Base-by-base conservation (phyloP, 2,888 invertebrate species). In the Xestia c-nigrum region DNA sequence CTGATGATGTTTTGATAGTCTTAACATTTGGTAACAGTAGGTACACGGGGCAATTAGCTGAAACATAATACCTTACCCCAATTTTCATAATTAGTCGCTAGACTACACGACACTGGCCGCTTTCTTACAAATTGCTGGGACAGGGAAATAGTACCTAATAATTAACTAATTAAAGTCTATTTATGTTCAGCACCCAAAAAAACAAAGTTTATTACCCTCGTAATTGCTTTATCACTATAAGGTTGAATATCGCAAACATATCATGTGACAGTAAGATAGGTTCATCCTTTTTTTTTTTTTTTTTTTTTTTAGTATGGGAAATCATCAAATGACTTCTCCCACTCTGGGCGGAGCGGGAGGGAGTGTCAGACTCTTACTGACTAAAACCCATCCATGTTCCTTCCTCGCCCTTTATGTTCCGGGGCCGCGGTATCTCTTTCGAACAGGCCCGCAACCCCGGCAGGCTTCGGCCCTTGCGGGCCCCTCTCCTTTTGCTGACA, bases 31-130 rank as follows among this genome's bases (percentile, higher is more conserved):
- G 40, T 40, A 57, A 43, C 21, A 19, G 43, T n/a, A 14, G 19
- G 21, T 38, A 66, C 5, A n/a, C 21, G 6, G 7, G 14, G 40
- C 52, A 80, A 64, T 69, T 63, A 43, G 16, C 21, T 19, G 10
- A 43, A 43, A 78, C 24, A 57, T 43, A 43, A 50, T 71, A 3
- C 31, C 31, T 31, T 24, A 43, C 43, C 46, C 38, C 47, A 52
- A 61, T 80, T 52, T 55, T 10, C 38, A 46, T 65, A 66, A 75
- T 52, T 59, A 50, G 12, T 9, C 16, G 38, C n/a, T 74, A 47
- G 6, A 67, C 46, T 43, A 50, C 5, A 46, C 5, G 38, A 43
- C 52, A 52, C 46, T 1, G 3, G 47, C 21, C 43, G 14, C 0
- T 38, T 68, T 52, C 31, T 19, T 21, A 24, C 21, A 64, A 68